Conservation (phyloP, 2,888 invertebrate species). For the Microctonus hyperodae region DNA sequence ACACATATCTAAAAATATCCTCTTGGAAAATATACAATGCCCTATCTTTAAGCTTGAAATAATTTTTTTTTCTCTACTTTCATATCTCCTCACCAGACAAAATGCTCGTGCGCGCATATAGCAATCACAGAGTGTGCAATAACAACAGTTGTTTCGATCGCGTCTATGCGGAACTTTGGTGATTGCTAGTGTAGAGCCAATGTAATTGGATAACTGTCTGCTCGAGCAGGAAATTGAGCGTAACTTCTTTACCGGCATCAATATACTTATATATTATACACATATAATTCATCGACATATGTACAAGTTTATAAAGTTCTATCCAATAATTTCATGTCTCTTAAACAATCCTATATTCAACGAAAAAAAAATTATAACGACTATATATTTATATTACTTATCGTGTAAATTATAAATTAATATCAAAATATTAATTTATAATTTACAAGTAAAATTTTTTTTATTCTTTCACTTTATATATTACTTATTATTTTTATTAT, state of each 20-base stretch:
- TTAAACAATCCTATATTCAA: not conserved
- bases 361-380: too few relatives aligned
- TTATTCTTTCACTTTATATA: too few relatives aligned
- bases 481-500: not conserved
- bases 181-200: slow-evolving; percentile 38
- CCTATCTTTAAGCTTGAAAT: not conserved
- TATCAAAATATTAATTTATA: too few relatives aligned
- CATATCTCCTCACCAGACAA: slow-evolving; percentile 16
- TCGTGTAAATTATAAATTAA: too few relatives aligned
- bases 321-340: not conserved
- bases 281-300: slow-evolving; percentile 17
- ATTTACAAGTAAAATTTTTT: not conserved
- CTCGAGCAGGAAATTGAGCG: slow-evolving; percentile 42
- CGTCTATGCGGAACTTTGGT: slow-evolving; percentile 37
- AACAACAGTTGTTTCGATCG: slow-evolving; percentile 34
- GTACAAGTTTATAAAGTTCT: not conserved
- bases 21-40: not conserved
- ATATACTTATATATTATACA: slow-evolving; percentile 3
- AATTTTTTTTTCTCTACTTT: not conserved
- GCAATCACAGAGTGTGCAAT: slow-evolving; percentile 22
- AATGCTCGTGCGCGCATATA: slow-evolving; percentile 5
- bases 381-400: too few relatives aligned
- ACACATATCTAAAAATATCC: not conserved
- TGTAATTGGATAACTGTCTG: slow-evolving; percentile 43
- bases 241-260: slow-evolving; percentile 33